These are phyloP conservation scores for Spilarctia lutea DNA, from an alignment of 2,888 invertebrate genomes.

Conservation along the genomic window DNA sequence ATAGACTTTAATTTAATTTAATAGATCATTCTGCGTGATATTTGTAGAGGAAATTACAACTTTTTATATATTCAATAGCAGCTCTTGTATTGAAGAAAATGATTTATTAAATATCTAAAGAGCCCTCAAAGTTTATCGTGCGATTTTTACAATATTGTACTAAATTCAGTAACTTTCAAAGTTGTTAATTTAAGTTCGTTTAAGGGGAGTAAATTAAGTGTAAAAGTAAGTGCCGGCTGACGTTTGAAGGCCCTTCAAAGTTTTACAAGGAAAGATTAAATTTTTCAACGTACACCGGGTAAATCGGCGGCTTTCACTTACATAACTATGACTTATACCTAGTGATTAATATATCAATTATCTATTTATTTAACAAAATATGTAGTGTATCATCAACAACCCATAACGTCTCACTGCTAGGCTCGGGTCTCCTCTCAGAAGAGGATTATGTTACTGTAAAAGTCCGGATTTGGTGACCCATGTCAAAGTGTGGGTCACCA, in stretches of 20 bases:
- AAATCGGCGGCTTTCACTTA: background rate
- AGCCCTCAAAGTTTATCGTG: background rate
- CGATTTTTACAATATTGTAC: background rate
- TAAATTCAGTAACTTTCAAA: background rate
- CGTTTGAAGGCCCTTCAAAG: constrained; percentile 27
- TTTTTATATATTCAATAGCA: background rate
- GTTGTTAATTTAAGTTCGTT: background rate
- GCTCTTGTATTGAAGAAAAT: background rate
- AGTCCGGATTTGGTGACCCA: no score
- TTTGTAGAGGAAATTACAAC: no score
- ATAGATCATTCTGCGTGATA: no score
- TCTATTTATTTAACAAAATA: background rate
- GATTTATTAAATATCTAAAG: background rate
- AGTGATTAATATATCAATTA: background rate
- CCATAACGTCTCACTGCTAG: no score
- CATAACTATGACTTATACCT: no score
- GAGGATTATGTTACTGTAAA: no score
- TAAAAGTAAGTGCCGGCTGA: constrained; percentile 20
- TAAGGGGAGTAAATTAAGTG: constrained; percentile 1
- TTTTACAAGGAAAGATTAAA: constrained; percentile 23
- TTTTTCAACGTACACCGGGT: constrained; percentile 19
- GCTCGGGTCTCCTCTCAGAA: no score
- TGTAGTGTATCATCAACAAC: no score
- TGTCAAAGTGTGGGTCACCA: no score
- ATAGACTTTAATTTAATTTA: no score